phyloP scores from a whole-genome alignment of 2,797 vertebrate genomes.

The Chaenodraco wilsoni region DNA sequence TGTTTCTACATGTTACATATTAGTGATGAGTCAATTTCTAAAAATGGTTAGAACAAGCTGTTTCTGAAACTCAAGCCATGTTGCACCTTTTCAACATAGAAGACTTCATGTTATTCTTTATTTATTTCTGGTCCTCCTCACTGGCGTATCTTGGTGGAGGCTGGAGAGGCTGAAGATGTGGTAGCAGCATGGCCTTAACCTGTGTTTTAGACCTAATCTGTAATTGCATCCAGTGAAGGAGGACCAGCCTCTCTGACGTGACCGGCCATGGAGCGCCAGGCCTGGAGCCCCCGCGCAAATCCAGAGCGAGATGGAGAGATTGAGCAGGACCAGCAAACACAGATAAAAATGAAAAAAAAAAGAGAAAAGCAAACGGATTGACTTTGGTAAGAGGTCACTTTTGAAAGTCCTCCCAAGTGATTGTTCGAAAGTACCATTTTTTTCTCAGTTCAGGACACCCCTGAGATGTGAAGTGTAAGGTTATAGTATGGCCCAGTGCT shows the following conservation, averaged over 20 bases:
- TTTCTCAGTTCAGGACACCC: conserved; percentile 81
- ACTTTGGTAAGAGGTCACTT: conserved; percentile 86
- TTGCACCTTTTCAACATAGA: neutral
- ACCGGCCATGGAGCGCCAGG: conserved; percentile 50
- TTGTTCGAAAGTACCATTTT: conserved; percentile 80
- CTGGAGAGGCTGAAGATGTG: conserved; percentile 21
- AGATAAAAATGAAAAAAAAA: conserved; percentile 69
- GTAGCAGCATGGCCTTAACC: conserved; percentile 56
- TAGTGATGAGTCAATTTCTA: conserved; percentile 28
- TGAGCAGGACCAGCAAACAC: conserved; percentile 62
- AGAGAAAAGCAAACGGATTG: conserved; percentile 75
- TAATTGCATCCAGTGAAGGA: conserved; percentile 70
- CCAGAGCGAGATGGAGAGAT: conserved; percentile 66
- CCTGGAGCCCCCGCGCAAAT: conserved; percentile 42
- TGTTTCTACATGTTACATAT: conserved; percentile 13
- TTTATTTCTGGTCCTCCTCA: conserved; percentile 20
- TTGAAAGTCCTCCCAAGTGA: conserved; percentile 82
- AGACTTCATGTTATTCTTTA: neutral
- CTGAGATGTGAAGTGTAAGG: conserved; percentile 83
- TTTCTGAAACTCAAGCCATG: conserved; percentile 17
- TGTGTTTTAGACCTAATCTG: conserved; percentile 75
- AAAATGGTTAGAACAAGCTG: conserved; percentile 21
- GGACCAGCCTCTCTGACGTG: conserved; percentile 51
- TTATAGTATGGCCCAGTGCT: conserved; percentile 84
- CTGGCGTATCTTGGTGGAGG: conserved; percentile 8